These are phyloP conservation scores for Galeruca laticollis DNA, from an alignment of 2,888 invertebrate genomes.

Conservation along the genomic window DNA sequence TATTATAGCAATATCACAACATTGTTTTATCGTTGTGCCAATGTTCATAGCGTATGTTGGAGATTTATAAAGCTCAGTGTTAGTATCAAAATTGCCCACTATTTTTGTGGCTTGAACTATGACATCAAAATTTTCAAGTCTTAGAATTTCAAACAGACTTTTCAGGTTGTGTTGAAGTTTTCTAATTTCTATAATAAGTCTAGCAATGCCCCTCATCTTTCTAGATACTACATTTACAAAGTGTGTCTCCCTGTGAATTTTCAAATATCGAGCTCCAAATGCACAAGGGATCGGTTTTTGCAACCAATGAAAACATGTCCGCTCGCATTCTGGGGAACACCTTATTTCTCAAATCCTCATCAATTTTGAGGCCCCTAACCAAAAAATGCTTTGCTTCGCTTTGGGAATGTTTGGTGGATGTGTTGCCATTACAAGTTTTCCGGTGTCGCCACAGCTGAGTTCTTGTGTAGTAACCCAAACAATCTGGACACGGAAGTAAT, in stretches of 20 bases:
- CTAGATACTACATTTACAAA: conserved; percentile 38
- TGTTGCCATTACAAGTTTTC: neutral
- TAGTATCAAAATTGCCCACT: too few species aligned
- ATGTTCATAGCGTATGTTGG: conserved; percentile 43
- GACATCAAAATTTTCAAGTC: conserved; percentile 38
- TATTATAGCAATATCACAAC: conserved; percentile 48
- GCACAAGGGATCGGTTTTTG: conserved; percentile 36
- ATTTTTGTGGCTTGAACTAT: too few species aligned
- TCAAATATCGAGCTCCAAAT: conserved; percentile 36
- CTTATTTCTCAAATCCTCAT: conserved; percentile 25
- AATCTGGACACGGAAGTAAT: conserved; percentile 2
- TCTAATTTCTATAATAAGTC: conserved; percentile 38
- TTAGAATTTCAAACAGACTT: conserved; percentile 30
- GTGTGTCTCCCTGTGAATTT: conserved; percentile 34
- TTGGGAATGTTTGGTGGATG: neutral
- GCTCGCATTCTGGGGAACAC: too few species aligned
- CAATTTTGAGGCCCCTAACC: conserved; percentile 19
- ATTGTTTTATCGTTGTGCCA: conserved; percentile 43
- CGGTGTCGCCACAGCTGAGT: conserved; percentile 2
- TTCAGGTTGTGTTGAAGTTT: conserved; percentile 35
- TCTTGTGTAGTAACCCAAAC: neutral
- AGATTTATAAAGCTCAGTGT: conserved; percentile 43
- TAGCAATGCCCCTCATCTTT: conserved; percentile 45
- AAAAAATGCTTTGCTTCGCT: conserved; percentile 12
- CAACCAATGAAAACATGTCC: conserved; percentile 36